Percentiles rank a stretch among this genome's conserved stretches.
Evolutionary conservation across 2,113 vertebrate species (phyloP).

Genomic region (Circaetus cinerascens): DNA sequence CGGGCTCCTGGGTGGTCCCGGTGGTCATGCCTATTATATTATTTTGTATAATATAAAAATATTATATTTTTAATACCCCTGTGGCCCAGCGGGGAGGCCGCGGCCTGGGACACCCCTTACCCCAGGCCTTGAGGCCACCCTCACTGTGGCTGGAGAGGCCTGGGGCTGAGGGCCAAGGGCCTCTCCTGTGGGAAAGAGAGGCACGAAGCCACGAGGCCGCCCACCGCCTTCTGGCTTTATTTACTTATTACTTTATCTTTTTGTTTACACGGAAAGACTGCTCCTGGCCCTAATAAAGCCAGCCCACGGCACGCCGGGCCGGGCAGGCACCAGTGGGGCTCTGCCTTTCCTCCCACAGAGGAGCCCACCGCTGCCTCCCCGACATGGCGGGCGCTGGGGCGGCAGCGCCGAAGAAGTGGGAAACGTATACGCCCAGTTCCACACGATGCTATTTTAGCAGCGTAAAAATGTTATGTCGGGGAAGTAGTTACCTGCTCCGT

Average conservation of each 20-base stretch:
- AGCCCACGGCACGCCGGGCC: fast-evolving
- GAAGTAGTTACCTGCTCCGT: neutral
- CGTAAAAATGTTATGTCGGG: fast-evolving
- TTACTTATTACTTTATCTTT: neutral
- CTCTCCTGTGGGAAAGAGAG: neutral
- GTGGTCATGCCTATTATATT: fast-evolving
- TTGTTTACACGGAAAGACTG: neutral
- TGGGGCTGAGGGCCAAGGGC: no score
- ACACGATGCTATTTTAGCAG: neutral
- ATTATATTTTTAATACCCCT: neutral
- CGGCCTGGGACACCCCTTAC: fast-evolving
- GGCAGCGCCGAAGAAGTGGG: fast-evolving
- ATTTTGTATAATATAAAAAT: neutral
- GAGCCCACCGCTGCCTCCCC: fast-evolving
- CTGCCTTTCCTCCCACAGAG: neutral
- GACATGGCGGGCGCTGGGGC: fast-evolving
- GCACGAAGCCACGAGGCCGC: neutral
- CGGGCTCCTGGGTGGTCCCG: fast-evolving
- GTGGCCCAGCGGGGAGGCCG: fast-evolving
- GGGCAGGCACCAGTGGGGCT: fast-evolving
- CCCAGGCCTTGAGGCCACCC: no score
- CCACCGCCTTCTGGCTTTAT: neutral
- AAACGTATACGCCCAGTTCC: fast-evolving
- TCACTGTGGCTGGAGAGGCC: no score
- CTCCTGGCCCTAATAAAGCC: neutral